Conservation (phyloP, 2,888 invertebrate genomes). For the Epistrophe grossulariae region DNA sequence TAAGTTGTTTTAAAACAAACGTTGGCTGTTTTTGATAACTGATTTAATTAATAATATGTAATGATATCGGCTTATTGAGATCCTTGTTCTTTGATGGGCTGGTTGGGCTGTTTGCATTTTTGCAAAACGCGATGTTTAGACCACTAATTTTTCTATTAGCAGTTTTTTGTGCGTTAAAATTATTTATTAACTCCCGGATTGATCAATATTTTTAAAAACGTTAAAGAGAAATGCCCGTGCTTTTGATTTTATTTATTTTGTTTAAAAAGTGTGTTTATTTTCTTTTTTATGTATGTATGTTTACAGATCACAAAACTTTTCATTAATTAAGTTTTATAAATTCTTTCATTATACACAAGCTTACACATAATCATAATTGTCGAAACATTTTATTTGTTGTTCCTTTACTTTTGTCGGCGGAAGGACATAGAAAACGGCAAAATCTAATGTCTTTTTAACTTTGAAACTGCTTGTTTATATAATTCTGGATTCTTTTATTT, state of each 20-base stretch:
- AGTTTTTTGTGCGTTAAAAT: constrained; percentile 55
- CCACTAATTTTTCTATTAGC: constrained; percentile 1
- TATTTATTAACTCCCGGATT: constrained; percentile 2
- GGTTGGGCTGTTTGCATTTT: constrained; percentile 23
- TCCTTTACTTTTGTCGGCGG: not conserved
- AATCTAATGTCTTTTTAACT: constrained; percentile 8
- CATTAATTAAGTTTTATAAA: constrained; percentile 43
- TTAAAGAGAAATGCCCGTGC: not conserved
- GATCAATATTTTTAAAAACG: not conserved
- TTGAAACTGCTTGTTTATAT: constrained; percentile 4
- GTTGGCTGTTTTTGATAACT: constrained; percentile 17
- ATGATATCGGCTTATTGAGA: constrained; percentile 49
- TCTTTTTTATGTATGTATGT: constrained; percentile 8
- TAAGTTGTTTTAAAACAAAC: not conserved
- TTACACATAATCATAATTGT: constrained; percentile 31
- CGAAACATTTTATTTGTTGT: constrained; percentile 16
- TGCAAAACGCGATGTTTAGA: constrained; percentile 29
- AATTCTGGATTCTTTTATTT: constrained; percentile 51
- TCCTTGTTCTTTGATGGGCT: constrained; percentile 47
- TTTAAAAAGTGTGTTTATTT: constrained; percentile 13
- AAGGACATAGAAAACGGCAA: constrained; percentile 15
- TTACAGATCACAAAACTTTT: constrained; percentile 62
- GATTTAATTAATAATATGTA: constrained; percentile 17
- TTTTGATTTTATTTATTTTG: not conserved
- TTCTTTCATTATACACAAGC: constrained; percentile 56